Percentiles rank a stretch among this genome's conserved stretches.
Evolutionary conservation across 2,797 vertebrate species (phyloP).

Genomic region (Cuniculus paca): DNA sequence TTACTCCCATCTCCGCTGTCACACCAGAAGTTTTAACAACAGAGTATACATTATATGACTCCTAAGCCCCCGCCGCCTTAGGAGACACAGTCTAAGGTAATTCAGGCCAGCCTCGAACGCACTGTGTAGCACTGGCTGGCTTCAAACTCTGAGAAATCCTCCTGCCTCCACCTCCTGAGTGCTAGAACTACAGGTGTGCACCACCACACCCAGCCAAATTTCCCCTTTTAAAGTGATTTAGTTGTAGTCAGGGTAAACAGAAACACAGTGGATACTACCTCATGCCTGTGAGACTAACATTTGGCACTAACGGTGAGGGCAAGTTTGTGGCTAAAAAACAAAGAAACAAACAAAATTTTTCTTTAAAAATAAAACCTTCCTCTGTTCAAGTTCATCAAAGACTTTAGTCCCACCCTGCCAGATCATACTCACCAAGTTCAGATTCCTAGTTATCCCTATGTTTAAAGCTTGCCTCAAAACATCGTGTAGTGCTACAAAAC

Average conservation of each 20-base stretch:
- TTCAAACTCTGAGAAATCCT: not conserved
- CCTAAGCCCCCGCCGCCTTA: not conserved
- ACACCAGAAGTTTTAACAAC: not conserved
- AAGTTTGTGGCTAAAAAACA: not conserved
- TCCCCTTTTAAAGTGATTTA: not conserved
- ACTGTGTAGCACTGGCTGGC: not conserved
- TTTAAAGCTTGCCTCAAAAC: not conserved
- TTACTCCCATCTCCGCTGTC: not conserved
- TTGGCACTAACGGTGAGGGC: not conserved
- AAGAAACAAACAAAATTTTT: not conserved
- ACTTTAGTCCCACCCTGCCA: not conserved
- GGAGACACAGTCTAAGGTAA: not conserved
- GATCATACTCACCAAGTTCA: not conserved
- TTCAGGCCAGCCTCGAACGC: not conserved
- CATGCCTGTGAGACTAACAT: not conserved
- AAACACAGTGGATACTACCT: not conserved
- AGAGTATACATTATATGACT: not conserved
- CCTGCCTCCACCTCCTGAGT: not conserved
- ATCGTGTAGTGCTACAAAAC: not conserved
- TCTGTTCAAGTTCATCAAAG: slow-evolving; percentile 36
- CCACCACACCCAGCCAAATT: not conserved
- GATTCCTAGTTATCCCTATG: slow-evolving; percentile 8
- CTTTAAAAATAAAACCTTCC: not conserved
- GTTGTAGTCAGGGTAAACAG: not conserved
- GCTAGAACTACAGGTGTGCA: not conserved